Evolutionary conservation across 2,113 vertebrate genomes (phyloP).

Genomic region (Lepus americanus): DNA sequence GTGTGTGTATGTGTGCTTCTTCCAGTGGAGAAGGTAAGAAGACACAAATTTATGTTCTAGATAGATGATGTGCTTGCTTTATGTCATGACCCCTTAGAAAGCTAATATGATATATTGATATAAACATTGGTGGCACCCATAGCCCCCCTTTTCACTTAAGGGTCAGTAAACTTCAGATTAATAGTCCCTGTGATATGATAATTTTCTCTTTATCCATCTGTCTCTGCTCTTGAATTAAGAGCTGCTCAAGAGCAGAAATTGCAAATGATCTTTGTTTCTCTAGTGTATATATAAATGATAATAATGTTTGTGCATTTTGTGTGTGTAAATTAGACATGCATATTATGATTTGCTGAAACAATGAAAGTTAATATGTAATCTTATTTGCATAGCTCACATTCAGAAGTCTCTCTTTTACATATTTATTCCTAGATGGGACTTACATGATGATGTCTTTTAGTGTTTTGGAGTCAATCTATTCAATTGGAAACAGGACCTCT

Average conservation of each 20-base stretch:
- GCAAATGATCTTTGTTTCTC: background rate
- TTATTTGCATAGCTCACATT: background rate
- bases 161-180: slow-evolving; percentile 37
- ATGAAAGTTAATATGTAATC: background rate
- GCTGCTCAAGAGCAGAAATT: background rate
- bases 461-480: slow-evolving; percentile 15
- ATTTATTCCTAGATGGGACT: background rate
- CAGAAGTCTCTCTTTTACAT: background rate
- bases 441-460: background rate
- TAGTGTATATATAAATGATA: background rate
- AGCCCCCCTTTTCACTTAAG: background rate
- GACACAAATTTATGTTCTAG: background rate
- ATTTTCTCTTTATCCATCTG: slow-evolving; percentile 20
- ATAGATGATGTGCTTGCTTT: background rate
- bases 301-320: background rate
- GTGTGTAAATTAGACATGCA: background rate
- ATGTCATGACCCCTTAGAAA: background rate
- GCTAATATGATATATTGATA: slow-evolving; percentile 25
- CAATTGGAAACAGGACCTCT: background rate
- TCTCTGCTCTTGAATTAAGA: slow-evolving; percentile 1
- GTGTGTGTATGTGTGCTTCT: background rate
- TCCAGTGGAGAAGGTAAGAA: background rate
- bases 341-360: background rate
- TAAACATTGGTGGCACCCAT: background rate
- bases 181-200: background rate